Evolutionary conservation across 2,888 invertebrate genomes (phyloP), one percentile per base, ranked within the genome.

Genomic region (Parnassius apollo): DNA sequence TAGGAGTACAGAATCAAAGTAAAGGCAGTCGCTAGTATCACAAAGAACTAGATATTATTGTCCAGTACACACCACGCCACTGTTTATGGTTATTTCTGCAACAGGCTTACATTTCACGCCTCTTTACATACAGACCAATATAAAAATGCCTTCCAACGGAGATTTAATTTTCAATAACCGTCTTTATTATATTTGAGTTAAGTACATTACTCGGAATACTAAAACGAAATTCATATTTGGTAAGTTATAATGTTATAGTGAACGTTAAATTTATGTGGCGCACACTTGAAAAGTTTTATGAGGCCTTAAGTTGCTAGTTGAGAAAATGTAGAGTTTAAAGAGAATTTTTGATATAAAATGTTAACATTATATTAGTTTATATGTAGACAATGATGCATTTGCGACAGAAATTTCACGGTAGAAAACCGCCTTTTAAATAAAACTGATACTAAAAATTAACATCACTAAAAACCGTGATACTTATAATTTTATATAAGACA

Each of bases 281-380:
- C 83, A 85, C 79, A 84, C 84, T 88, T 80, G 78, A 88, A 82
- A 86, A 90, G 85, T 90, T 91, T 89, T 87, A 88, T 86, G 80
- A 78, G 74, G 82, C 84, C 86, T 86, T 80, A 86, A 88, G 83
- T 88, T 88, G 83, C 78, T 76, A 83, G 82, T 84, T 85, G 83
- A 82, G 83, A 80, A 80, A 82, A 75, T 75, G 75, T 73, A 78
- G 50, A 53, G 50, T 54, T 55, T 51, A 59, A 85, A 88, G 82
- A 77, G 85, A 85, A 82, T 83, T 82, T 86, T 85, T 85, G 80
- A 84, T 82, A 76, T 77, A 72, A 72, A 78, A 82, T 58, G 59
- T 55, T 59, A 73, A 57, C 56, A 53, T 56, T 51, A n/a, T 56
- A 62, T 58, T 62, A 62, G 9, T 55, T 59, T 61, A 51, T 51